Conservation (phyloP, 2,888 invertebrate species). For the Apoderus coryli region DNA sequence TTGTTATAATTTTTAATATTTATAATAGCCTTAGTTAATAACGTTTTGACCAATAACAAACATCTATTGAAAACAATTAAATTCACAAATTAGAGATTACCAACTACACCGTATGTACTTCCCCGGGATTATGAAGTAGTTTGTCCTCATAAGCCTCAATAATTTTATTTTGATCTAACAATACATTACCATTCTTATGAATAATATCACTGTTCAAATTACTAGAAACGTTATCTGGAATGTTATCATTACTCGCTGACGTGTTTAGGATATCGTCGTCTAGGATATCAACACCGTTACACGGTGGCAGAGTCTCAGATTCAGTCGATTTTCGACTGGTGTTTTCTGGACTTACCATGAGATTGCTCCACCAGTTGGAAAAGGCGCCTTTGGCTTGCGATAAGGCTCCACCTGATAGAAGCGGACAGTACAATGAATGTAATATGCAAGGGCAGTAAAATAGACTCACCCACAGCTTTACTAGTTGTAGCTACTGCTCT, state of each 20-base stretch:
- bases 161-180: slow-evolving; percentile 1
- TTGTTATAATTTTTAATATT: no score
- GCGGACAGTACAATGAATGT: slow-evolving; percentile 4
- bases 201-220: slow-evolving; percentile 13
- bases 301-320: slow-evolving; percentile 7
- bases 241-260: slow-evolving; percentile 14
- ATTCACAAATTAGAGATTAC: no score
- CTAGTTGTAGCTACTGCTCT: slow-evolving; percentile 73
- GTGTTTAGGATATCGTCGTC: slow-evolving; percentile 11
- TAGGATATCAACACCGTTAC: slow-evolving; percentile 12
- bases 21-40: no score
- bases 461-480: slow-evolving; percentile 49
- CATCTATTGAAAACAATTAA: no score
- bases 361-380: slow-evolving; percentile 72
- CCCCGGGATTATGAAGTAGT: slow-evolving; percentile 22
- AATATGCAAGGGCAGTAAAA: neutral
- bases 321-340: slow-evolving; percentile 22
- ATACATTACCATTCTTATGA: slow-evolving; percentile 6
- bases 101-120: slow-evolving; percentile 28
- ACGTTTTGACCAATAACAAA: no score
- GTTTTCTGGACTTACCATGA: slow-evolving; percentile 38
- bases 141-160: slow-evolving; percentile 2
- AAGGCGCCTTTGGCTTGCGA: slow-evolving; percentile 81
- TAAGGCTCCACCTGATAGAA: slow-evolving; percentile 55
- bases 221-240: slow-evolving; percentile 19